Percentiles rank a stretch among this genome's conserved stretches.
phyloP scores from a whole-genome alignment of 1,140 invertebrate genomes.

The Araneus ventricosus region DNA sequence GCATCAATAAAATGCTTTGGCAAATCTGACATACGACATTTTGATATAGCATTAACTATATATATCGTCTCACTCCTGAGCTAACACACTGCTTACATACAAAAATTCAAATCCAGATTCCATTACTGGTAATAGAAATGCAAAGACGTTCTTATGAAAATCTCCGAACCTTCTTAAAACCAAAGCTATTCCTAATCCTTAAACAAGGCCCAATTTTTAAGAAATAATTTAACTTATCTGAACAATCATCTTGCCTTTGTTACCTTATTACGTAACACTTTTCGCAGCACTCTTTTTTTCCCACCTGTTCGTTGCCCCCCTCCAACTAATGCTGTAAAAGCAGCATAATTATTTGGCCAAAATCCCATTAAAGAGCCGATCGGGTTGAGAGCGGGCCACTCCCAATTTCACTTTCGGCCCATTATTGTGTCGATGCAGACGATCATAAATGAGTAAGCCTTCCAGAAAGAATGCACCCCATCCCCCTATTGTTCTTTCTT shows the following conservation, averaged over 20 bases:
- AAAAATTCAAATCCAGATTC: too few species aligned
- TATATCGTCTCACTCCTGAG: too few species aligned
- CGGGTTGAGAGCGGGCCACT: slow-evolving; percentile 56
- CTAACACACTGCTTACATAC: too few species aligned
- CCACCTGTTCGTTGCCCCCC: not conserved
- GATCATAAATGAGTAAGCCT: slow-evolving; percentile 51
- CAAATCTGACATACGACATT: too few species aligned
- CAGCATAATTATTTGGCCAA: slow-evolving; percentile 60
- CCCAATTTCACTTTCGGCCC: slow-evolving; percentile 33
- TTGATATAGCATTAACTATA: too few species aligned
- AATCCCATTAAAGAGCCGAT: slow-evolving; percentile 59
- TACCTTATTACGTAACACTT: slow-evolving; percentile 12
- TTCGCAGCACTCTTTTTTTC: not conserved
- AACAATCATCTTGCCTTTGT: not conserved
- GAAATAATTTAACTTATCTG: not conserved
- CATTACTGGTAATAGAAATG: too few species aligned
- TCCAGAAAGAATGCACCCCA: slow-evolving; percentile 52
- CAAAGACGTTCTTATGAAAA: too few species aligned
- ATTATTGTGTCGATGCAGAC: slow-evolving; percentile 26
- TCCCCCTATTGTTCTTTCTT: slow-evolving; percentile 54
- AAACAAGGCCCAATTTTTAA: not conserved
- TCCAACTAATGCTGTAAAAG: not conserved
- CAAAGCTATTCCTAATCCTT: not conserved
- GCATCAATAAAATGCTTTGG: too few species aligned
- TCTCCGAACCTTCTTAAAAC: not conserved